Evolutionary conservation across 2,797 vertebrate genomes (phyloP).

Genomic region (Harpagifer antarcticus): DNA sequence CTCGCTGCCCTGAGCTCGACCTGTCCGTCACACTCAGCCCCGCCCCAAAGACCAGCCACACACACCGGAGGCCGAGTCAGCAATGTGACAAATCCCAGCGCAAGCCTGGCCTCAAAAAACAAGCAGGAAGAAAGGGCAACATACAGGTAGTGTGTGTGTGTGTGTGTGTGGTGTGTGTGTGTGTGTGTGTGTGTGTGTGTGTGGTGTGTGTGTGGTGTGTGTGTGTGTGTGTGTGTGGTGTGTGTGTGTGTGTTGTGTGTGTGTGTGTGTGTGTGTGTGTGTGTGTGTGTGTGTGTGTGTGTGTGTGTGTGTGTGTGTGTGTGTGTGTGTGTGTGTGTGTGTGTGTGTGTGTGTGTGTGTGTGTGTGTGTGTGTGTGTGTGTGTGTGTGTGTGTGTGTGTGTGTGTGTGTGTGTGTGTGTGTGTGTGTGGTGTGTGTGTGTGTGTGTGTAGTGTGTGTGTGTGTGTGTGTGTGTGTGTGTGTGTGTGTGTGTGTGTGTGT

Average conservation of each 20-base stretch:
- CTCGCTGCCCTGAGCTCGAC: conserved; percentile 62
- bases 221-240: conserved; percentile 5
- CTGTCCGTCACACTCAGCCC: conserved; percentile 52
- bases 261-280: background rate
- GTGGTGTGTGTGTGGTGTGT: conserved; percentile 8
- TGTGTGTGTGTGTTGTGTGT: too few species aligned
- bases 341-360: too few species aligned
- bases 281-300: background rate
- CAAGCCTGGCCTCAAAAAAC: background rate
- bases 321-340: too few species aligned
- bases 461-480: too few species aligned
- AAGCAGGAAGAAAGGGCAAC: conserved; percentile 3
- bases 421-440: too few species aligned
- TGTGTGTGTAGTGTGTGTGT: too few species aligned
- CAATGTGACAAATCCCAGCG: background rate
- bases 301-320: too few species aligned
- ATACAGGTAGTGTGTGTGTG: conserved; percentile 47
- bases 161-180: conserved; percentile 4
- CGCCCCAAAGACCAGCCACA: background rate
- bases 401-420: too few species aligned
- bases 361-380: too few species aligned
- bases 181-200: too few species aligned
- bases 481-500: too few species aligned
- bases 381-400: too few species aligned
- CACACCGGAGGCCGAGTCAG: background rate